Conservation (phyloP, 1,140 invertebrate genomes). For the Achroia grisella region DNA sequence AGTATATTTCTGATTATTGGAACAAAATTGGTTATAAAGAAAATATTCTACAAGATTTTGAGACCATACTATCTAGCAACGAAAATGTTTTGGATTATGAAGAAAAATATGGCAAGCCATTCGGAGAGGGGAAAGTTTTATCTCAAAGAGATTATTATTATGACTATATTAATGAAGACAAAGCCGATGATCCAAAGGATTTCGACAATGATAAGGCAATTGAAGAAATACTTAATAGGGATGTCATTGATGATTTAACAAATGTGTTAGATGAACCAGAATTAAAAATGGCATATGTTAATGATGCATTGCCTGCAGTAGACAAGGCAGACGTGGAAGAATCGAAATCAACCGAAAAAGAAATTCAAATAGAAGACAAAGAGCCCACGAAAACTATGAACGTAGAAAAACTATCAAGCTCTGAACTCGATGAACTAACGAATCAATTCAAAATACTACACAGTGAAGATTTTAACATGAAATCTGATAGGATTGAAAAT, state of each 20-base stretch:
- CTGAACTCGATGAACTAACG: constrained; percentile 24
- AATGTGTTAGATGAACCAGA: constrained; percentile 6
- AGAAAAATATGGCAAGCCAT: constrained; percentile 1
- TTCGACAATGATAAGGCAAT: constrained; percentile 2
- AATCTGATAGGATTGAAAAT: constrained; percentile 10
- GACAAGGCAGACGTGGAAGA: not conserved
- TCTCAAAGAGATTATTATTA: not conserved
- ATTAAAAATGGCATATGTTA: constrained; percentile 4
- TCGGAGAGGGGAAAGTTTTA: not conserved
- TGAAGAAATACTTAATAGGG: constrained; percentile 7
- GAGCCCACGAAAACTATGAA: constrained; percentile 3
- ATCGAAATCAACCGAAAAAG: too few relatives aligned
- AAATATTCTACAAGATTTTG: too few relatives aligned
- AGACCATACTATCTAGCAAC: constrained; percentile 18
- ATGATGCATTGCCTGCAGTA: not conserved
- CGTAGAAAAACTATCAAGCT: constrained; percentile 17
- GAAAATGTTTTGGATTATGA: constrained; percentile 1
- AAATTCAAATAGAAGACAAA: not conserved
- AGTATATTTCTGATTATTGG: constrained; percentile 13
- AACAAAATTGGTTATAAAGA: too few relatives aligned
- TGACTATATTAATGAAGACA: not conserved
- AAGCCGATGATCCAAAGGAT: too few relatives aligned
- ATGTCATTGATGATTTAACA: constrained; percentile 7
- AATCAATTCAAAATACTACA: constrained; percentile 15
- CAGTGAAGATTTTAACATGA: constrained; percentile 20